Base-by-base conservation (phyloP, 2,113 vertebrate species). In the Bubo scandiacus region DNA sequence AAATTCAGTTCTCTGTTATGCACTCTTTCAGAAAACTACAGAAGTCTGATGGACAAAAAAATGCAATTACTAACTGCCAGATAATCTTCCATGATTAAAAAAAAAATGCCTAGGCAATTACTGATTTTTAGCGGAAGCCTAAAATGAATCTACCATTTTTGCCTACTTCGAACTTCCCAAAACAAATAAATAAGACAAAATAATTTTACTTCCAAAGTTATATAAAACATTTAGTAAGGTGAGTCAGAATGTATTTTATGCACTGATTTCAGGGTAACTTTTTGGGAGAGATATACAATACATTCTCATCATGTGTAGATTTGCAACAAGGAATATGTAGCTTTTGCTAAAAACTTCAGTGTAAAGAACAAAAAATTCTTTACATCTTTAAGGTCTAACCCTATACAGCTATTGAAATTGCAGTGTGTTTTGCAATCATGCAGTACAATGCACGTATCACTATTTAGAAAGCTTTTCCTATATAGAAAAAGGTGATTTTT, bases 71-170 rank as follows among this genome's bases (percentile, higher is more conserved):
- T 81, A 92, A 25, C 62, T 79, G 96, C 82, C 73, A 96, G 83
- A 38, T 94, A 88, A 86, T 91, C 77, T 94, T 96, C 61, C 75
- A 96, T 95, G 49, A 80, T 83, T 90, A 94, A 94, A 81, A 86
- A 36, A 47, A 45, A 58, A 89, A 89, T 78, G 47, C 42, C 67
- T 74, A 90, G 32, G 38, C 59, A 94, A 87, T 92, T 93, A 92
- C 47, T 68, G 59, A 81, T 81, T 93, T 94, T 89, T 67, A 91
- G 55, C 55, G 86, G 80, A 94, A 88, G 65, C 47, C 47, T 67
- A 55, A 89, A 87, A 94, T 67, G 10, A 89, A 88, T 88, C 45
- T 75, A 73, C 38, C 32, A 80, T 88, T 90, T 96, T 88, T 94
- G 22, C 40, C 32, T 88, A 63, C 51, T 65, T 49, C 29, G 32